These are phyloP conservation scores for Grammomys surdaster DNA, from an alignment of 2,113 vertebrate genomes.

Conservation along the genomic window DNA sequence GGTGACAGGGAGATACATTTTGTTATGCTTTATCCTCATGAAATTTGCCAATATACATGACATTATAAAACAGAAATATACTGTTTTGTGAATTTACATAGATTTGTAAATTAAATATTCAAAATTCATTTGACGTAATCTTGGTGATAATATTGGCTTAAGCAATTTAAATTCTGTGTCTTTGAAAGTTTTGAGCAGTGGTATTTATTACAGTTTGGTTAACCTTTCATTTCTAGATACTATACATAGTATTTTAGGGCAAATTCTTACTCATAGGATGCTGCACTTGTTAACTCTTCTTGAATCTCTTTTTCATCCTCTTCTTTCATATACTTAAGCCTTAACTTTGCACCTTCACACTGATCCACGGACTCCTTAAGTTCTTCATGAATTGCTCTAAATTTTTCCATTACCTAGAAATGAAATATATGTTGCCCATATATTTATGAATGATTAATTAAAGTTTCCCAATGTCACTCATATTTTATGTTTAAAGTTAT, in stretches of 20 bases:
- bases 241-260: background rate
- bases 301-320: background rate
- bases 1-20: background rate
- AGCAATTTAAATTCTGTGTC: constrained; percentile 24
- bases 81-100: background rate
- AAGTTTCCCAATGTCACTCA: background rate
- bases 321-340: background rate
- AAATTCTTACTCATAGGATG: constrained; percentile 58
- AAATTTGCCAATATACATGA: background rate
- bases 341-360: background rate
- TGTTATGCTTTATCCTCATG: background rate
- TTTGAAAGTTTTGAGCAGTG: background rate
- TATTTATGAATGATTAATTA: background rate
- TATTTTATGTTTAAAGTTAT: background rate
- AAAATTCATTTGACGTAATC: constrained; percentile 14
- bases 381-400: background rate
- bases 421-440: constrained; percentile 10
- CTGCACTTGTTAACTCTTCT: background rate
- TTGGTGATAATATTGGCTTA: background rate
- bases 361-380: background rate
- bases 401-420: constrained; percentile 61
- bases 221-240: constrained; percentile 18
- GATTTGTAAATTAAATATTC: background rate
- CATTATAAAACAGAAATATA: constrained; percentile 8
- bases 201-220: background rate